Base-by-base conservation (phyloP, 1,140 invertebrate genomes). In the Drosophila novamexicana region DNA sequence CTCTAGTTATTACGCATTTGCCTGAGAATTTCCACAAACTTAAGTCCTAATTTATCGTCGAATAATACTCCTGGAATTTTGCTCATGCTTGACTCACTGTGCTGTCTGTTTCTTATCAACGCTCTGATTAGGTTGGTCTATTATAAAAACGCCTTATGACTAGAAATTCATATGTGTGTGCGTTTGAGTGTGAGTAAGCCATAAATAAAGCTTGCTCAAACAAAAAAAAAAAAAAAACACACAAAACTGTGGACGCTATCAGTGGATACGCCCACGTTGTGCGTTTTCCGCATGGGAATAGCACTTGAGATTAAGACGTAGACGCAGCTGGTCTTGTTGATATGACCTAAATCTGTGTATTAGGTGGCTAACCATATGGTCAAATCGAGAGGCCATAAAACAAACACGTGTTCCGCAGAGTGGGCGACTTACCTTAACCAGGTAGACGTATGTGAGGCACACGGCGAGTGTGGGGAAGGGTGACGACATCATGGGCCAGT, bases 401-500 rank as follows among this genome's bases (percentile, higher is more conserved):
- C 9, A 7, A 39, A 29, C 62, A 79, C 68, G 62, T 73, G 75
- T 71, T 59, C 54, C 8, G 10, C 9, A 12, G 6, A 34, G 14
- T 54, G 52, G 22, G 29, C 22, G 62, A 93, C 93, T 93, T 61
- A 96, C 94, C 93, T 97, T 97, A 59, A 97, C 96, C 73, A 96
- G 82, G 86, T 96, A 96, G 29, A 96, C 95, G 81, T 97, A 97
- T 67, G 94, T 93, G 53, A 97, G 92, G 89, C 96, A 97, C 72
- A 97, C 95, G 69, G 94, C 93, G 75, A 97, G 88, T 18, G 97
- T 98, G 42, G 97, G 97, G 61, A 96, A 95, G 45, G 97, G 97
- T 68, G 96, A 95, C 58, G 95, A 95, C 95, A 98, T 97, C 79
- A 98, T 93, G 47, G 95, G 94, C 96, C 97, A 98, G 89, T 96